Base-by-base conservation (phyloP, 2,797 vertebrate species). In the Scleropages formosus region DNA sequence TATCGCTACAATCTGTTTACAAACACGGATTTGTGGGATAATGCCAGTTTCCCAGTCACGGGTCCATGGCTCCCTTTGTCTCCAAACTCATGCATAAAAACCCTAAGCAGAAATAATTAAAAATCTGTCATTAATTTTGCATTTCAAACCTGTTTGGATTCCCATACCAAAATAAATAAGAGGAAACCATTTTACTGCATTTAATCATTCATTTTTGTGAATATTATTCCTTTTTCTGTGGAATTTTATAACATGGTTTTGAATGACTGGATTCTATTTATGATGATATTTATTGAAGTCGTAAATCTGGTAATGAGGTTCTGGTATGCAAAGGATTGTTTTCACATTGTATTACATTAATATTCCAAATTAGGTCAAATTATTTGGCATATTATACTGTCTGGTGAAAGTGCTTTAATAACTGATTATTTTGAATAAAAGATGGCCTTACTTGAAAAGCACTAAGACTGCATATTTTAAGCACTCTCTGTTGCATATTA, bases 51-150 rank as follows among this genome's bases (percentile, higher is more conserved):
- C 79, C 75, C 69, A 80, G 74, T 75, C 63, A 67, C 77, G 27
- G 51, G 49, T 63, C 66, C 59, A 72, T 76, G 76, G 18, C 75
- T 76, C 63, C 77, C 73, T 81, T 77, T 82, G 80, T 80, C 72
- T 66, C 72, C 80, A 81, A 81, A 79, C 77, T 81, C 74, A 75
- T 78, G 79, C 75, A 68, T 79, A 77, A 59, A 78, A 84, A 79
- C 72, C 76, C 77, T 80, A 80, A 76, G 77, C 83, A 84, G 76
- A 81, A 60, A 75, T 80, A 82, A 81, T 78, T 80, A 80, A 71
- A 81, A 80, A 82, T 78, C 26, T 65, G 51, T 74, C 74, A 73
- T 77, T 81, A 53, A 70, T 78, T 76, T 60, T 58, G 3, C 76
- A 47, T 72, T 78, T 74, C 66, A 80, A 72, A 74, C 74, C 75